These are phyloP conservation scores for Cataglyphis altisquamis DNA, from an alignment of 2,888 invertebrate species.

Conservation along the genomic window DNA sequence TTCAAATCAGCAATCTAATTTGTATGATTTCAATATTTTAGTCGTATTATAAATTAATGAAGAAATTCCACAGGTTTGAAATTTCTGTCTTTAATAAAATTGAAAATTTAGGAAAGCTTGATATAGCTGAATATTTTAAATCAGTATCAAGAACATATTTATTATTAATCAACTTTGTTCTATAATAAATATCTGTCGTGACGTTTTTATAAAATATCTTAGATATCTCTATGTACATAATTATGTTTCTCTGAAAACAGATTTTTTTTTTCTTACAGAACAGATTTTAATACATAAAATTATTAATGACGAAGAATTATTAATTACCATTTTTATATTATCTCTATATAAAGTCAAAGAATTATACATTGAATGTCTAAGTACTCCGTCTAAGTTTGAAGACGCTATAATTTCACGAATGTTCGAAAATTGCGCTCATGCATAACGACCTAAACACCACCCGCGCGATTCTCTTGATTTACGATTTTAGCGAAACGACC, in stretches of 20 bases:
- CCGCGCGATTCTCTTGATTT: slow-evolving; percentile 78
- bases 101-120: not conserved
- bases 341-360: not conserved
- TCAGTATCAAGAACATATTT: not conserved
- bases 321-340: not conserved
- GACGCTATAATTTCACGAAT: slow-evolving; percentile 23
- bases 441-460: slow-evolving; percentile 59
- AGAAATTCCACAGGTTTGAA: not conserved
- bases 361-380: not conserved
- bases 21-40: not conserved
- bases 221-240: not conserved
- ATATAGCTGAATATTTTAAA: not conserved
- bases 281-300: slow-evolving; percentile 1
- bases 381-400: slow-evolving; percentile 12
- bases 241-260: not conserved
- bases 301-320: not conserved
- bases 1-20: not conserved
- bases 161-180: not conserved
- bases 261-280: not conserved
- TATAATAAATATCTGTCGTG: not conserved
- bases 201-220: not conserved
- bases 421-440: slow-evolving; percentile 57
- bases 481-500: slow-evolving; percentile 79
- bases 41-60: not conserved
- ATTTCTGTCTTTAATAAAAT: not conserved